These are phyloP conservation scores for Xenotilapia leptura DNA, from an alignment of 2,113 vertebrate genomes.

Conservation along the genomic window DNA sequence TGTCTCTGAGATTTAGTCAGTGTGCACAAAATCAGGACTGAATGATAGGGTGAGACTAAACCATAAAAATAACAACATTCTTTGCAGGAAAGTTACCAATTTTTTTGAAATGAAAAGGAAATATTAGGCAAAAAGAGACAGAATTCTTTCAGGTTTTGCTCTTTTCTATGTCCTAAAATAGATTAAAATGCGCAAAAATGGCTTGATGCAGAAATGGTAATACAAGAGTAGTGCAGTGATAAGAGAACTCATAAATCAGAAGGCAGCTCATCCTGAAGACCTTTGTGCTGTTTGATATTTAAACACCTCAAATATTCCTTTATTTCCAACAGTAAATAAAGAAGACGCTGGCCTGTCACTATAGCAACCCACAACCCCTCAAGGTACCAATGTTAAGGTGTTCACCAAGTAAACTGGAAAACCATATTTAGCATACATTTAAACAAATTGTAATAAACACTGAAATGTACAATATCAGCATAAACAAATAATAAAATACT, in stretches of 20 bases:
- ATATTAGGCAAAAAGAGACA: not conserved
- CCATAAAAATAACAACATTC: not conserved
- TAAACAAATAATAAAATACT: not conserved
- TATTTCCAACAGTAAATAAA: not conserved
- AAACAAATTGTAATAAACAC: not conserved
- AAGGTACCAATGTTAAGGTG: not conserved
- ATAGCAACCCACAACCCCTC: not conserved
- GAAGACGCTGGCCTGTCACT: not conserved
- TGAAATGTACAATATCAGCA: not conserved
- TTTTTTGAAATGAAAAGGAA: not conserved
- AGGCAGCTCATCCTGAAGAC: not conserved
- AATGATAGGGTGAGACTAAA: not conserved
- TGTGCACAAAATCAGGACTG: not conserved
- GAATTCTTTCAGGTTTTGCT: not conserved
- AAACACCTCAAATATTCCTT: not conserved
- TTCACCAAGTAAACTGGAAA: not conserved
- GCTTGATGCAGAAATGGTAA: not conserved
- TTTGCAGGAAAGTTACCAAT: not conserved
- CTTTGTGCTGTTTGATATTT: not conserved
- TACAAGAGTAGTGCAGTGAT: not conserved
- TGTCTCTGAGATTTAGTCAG: not conserved
- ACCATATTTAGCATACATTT: not conserved
- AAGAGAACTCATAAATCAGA: not conserved
- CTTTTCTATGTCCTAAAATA: rapidly evolving
- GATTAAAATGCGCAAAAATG: not conserved